Base-by-base conservation (phyloP, 2,797 vertebrate genomes). In the Stomatorhinus walkeri region DNA sequence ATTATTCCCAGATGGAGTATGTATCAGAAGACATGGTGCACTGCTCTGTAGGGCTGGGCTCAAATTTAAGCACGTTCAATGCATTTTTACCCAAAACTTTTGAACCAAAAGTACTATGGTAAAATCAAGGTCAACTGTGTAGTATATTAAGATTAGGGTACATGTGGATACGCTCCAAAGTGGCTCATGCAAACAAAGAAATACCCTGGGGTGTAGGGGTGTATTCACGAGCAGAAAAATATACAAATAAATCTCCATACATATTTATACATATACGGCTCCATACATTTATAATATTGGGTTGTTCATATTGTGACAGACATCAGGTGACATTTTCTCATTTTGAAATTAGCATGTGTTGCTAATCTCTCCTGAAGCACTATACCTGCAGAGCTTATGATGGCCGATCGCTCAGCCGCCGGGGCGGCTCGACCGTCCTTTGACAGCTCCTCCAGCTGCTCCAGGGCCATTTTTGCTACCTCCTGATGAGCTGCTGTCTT, bases 401-500 rank as follows among this genome's bases (percentile, higher is more conserved):
- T 1, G 28, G 3, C 81, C 51, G 56, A 68, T n/a, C 48, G 88
- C 54, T 61, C 54, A 64, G 36, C n/a, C 3, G 79, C n/a, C 7
- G 22, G 76, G n/a, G 48, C 49, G 43, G 54, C 46, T 3, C 4
- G 1, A 24, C 81, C 61, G 8, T 19, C 43, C 36, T 46, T 43
- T 16, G 8, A 46, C 32, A 87, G 56, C 28, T 2, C 9, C 43
- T 46, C 43, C 43, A 46, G 72, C 52, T 87, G 4, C 0, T 88
- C 22, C 16, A 92, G 90, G 2, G 90, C 92, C 85, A 89, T 83
- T 87, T 9, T 88, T 16, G 93, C 90, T 36, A 91, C 92, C 61
- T 93, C 92, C 84, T 93, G 93, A 79, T 93, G 93, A 28, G 93
- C 90, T 1, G 1, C 0, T 88, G 12, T 91, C 88, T 85, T 90